Evolutionary conservation across 2,113 vertebrate species (phyloP).

Genomic region (Fukomys damarensis): DNA sequence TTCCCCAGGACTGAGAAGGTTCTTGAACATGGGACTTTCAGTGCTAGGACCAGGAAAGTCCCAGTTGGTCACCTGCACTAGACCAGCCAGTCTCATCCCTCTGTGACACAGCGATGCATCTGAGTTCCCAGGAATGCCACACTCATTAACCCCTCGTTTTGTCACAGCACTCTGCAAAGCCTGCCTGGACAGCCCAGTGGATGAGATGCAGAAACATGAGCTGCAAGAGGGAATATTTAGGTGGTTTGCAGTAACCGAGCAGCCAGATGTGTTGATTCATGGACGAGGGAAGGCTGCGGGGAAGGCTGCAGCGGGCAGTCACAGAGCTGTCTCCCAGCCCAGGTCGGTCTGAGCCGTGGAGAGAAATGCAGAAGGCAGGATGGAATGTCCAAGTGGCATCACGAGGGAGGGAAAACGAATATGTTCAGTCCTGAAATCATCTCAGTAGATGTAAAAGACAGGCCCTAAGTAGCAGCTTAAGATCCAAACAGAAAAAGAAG

Average conservation of each 20-base stretch:
- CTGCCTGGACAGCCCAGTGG: neutral
- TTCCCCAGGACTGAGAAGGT: neutral
- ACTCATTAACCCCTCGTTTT: neutral
- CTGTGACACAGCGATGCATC: neutral
- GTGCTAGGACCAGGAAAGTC: neutral
- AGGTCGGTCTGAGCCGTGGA: fast-evolving
- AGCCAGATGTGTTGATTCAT: neutral
- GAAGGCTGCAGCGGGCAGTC: neutral
- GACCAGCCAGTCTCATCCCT: neutral
- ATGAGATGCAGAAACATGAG: neutral
- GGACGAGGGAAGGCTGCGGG: neutral
- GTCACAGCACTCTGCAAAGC: no score
- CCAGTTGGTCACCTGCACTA: fast-evolving
- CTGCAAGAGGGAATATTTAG: neutral
- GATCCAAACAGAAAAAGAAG: conserved; percentile 8
- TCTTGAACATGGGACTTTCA: neutral
- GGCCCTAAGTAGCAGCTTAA: neutral
- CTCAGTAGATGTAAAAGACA: neutral
- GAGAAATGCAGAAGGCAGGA: neutral
- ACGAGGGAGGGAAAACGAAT: neutral
- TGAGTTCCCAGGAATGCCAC: neutral
- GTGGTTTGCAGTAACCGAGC: neutral
- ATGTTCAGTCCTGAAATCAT: neutral
- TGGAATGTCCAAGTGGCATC: neutral
- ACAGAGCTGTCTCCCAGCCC: neutral